These are phyloP conservation scores for Sarcophaga carnaria DNA, from an alignment of 2,888 invertebrate species.

Conservation along the genomic window DNA sequence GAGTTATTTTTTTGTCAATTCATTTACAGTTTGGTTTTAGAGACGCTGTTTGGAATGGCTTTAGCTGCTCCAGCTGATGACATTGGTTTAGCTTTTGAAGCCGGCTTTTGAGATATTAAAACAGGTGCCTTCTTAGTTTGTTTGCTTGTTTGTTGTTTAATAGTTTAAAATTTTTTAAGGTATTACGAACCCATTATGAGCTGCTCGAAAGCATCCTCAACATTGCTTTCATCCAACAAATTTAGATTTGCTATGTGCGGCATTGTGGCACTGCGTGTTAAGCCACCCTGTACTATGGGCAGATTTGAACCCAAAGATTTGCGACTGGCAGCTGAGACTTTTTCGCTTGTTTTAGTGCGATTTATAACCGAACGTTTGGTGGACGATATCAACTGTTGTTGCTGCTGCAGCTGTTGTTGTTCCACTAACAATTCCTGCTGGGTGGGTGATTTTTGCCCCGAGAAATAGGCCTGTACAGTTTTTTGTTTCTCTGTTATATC, in stretches of 20 bases:
- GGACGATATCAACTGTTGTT: neutral
- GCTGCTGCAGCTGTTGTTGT: conserved; percentile 55
- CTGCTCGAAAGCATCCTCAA: conserved; percentile 94
- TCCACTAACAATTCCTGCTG: conserved; percentile 68
- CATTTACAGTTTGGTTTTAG: neutral
- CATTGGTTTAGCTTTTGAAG: conserved; percentile 55
- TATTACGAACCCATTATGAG: conserved; percentile 85
- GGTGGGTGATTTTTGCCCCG: conserved; percentile 82
- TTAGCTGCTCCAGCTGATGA: conserved; percentile 40
- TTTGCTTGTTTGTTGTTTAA: conserved; percentile 13
- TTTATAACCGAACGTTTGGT: conserved; percentile 79
- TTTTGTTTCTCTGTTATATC: conserved; percentile 87
- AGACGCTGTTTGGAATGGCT: conserved; percentile 62
- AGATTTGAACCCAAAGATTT: conserved; percentile 76
- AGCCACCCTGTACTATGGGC: conserved; percentile 79
- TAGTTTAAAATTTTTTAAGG: neutral
- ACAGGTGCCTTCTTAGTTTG: conserved; percentile 39
- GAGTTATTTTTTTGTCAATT: conserved; percentile 8
- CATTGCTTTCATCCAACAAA: conserved; percentile 89
- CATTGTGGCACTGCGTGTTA: conserved; percentile 90
- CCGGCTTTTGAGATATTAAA: conserved; percentile 38
- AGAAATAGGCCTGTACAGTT: conserved; percentile 89
- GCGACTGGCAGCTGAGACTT: conserved; percentile 82
- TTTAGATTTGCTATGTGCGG: conserved; percentile 87
- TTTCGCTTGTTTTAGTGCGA: conserved; percentile 83